phyloP scores from a whole-genome alignment of 2,888 invertebrate species.

The Hofmannophila pseudospretella region DNA sequence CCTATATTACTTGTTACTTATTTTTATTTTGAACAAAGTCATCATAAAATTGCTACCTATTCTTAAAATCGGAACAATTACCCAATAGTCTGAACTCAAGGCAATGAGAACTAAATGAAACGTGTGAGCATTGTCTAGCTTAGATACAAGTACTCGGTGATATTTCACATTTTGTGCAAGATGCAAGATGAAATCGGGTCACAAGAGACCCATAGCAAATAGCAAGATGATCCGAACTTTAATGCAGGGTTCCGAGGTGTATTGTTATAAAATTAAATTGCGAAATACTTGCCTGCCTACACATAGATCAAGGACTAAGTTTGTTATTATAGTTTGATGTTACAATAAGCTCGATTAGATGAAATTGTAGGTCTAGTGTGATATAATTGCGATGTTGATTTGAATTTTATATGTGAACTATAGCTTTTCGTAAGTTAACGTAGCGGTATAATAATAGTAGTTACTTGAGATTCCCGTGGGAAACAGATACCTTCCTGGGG shows the following conservation, averaged over 20 bases:
- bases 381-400: conserved; percentile 19
- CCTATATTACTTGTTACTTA: too few relatives aligned
- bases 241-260: conserved; percentile 37
- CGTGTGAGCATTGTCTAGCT: conserved; percentile 12
- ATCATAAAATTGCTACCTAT: too few relatives aligned
- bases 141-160: conserved; percentile 7
- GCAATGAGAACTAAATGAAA: conserved; percentile 9
- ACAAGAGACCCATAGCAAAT: conserved; percentile 36
- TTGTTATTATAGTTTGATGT: conserved; percentile 41
- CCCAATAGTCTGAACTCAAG: conserved; percentile 9
- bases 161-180: conserved; percentile 12
- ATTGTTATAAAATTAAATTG: conserved; percentile 53
- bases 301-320: conserved; percentile 68
- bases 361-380: conserved; percentile 31
- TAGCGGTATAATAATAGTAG: too few relatives aligned
- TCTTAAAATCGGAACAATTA: too few relatives aligned
- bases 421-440: too few relatives aligned
- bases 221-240: conserved; percentile 45
- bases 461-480: too few relatives aligned
- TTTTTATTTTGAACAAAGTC: too few relatives aligned
- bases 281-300: conserved; percentile 49
- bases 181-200: conserved; percentile 29
- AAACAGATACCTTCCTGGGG: too few relatives aligned
- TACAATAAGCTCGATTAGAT: conserved; percentile 52
- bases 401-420: conserved; percentile 4